Percentiles rank a stretch among this genome's conserved stretches.
These are phyloP conservation scores for Ligdia adustata DNA, from an alignment of 2,888 invertebrate genomes.

Conservation along the genomic window DNA sequence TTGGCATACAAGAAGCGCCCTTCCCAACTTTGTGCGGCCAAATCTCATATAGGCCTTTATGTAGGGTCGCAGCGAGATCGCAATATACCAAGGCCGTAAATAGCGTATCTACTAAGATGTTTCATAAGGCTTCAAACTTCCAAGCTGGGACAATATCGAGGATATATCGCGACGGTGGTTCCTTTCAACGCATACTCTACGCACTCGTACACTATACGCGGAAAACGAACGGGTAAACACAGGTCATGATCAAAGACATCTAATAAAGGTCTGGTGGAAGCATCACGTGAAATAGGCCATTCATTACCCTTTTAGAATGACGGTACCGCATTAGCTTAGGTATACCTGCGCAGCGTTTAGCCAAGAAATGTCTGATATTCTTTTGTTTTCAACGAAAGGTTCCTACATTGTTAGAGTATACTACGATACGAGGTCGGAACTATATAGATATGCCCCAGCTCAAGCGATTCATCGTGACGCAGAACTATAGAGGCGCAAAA, in stretches of 20 bases:
- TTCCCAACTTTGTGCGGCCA: too few species aligned
- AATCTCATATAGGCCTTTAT: too few species aligned
- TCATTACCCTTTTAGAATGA: slow-evolving; percentile 11
- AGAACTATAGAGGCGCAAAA: too few species aligned
- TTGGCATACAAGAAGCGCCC: neutral
- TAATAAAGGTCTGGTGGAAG: slow-evolving; percentile 7
- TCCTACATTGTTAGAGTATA: neutral
- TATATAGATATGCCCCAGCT: slow-evolving; percentile 2
- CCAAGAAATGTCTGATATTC: slow-evolving; percentile 10
- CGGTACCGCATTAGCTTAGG: slow-evolving; percentile 11
- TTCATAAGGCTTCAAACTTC: slow-evolving; percentile 10
- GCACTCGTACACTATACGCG: too few species aligned
- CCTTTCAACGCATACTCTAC: slow-evolving; percentile 9
- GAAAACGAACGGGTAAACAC: slow-evolving; percentile 13
- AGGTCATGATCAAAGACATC: slow-evolving; percentile 17
- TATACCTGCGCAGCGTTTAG: neutral
- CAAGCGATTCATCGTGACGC: too few species aligned
- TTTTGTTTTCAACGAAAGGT: slow-evolving; percentile 9
- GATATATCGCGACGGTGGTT: slow-evolving; percentile 2
- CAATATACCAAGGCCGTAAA: neutral
- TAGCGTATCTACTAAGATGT: slow-evolving; percentile 4
- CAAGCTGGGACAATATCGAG: slow-evolving; percentile 5
- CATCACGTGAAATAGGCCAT: slow-evolving; percentile 7
- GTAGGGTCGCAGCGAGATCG: slow-evolving; percentile 1
- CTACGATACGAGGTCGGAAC: neutral